phyloP scores from a whole-genome alignment of 2,113 vertebrate genomes.

The Symphodus melops region DNA sequence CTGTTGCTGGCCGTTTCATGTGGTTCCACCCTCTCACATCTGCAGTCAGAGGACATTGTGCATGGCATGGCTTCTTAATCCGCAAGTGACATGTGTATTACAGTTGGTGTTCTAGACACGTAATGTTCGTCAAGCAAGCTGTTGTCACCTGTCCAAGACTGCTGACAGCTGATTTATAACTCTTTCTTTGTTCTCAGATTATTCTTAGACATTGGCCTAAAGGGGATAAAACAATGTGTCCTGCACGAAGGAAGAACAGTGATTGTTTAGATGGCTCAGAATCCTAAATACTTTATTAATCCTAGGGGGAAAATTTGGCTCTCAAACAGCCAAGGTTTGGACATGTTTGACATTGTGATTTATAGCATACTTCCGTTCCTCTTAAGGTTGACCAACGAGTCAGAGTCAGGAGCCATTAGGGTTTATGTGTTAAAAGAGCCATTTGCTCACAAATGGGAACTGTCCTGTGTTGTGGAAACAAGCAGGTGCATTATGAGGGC shows the following conservation, averaged over 20 bases:
- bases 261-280: slow-evolving; percentile 2
- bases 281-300: no score
- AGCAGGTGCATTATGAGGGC: slow-evolving; percentile 58
- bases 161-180: slow-evolving; percentile 41
- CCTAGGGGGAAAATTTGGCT: no score
- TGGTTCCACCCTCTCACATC: slow-evolving; percentile 45
- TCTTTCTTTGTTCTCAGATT: slow-evolving; percentile 42
- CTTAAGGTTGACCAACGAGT: slow-evolving; percentile 10
- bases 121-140: slow-evolving; percentile 24
- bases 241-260: not conserved
- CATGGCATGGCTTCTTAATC: slow-evolving; percentile 51
- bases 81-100: slow-evolving; percentile 50
- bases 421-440: slow-evolving; percentile 29
- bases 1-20: slow-evolving; percentile 67
- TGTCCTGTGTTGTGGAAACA: slow-evolving; percentile 65
- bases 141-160: slow-evolving; percentile 62
- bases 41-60: slow-evolving; percentile 44
- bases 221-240: slow-evolving; percentile 32
- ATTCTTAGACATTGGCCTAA: slow-evolving; percentile 31
- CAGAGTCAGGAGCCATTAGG: not conserved
- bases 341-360: slow-evolving; percentile 25
- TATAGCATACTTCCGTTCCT: slow-evolving; percentile 1
- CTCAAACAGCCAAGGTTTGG: not conserved
- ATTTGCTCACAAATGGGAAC: slow-evolving; percentile 34
- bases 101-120: slow-evolving; percentile 23